A percentile compares a stretch with the other conserved stretches of the same genome.
phyloP scores from a whole-genome alignment of 2,888 invertebrate genomes.

The Ophraella communa region DNA sequence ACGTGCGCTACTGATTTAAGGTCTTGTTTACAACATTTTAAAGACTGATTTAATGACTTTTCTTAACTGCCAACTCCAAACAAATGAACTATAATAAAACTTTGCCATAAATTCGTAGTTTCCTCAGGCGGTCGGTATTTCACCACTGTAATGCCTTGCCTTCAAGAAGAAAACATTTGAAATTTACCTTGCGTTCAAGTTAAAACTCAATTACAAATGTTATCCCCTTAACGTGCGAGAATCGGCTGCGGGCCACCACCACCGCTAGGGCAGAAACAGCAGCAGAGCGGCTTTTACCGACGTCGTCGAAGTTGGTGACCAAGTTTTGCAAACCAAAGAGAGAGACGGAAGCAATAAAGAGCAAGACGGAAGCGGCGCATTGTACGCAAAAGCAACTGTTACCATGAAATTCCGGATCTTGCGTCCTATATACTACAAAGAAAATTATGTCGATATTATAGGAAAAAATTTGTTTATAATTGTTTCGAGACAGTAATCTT shows the following conservation, averaged over 20 bases:
- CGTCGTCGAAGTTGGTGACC: neutral
- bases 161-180: no score
- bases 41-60: no score
- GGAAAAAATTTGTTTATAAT: neutral
- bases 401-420: slow-evolving; percentile 1
- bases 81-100: no score
- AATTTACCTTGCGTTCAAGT: neutral
- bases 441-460: neutral
- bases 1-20: no score
- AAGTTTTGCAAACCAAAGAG: slow-evolving; percentile 2
- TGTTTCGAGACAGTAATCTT: no score
- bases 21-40: no score
- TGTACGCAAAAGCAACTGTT: slow-evolving; percentile 25
- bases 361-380: neutral
- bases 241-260: slow-evolving; percentile 4
- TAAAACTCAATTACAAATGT: neutral
- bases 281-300: no score
- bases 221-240: neutral
- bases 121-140: no score
- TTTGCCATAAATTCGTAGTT: no score
- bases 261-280: neutral
- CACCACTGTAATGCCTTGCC: no score
- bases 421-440: neutral
- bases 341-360: neutral
- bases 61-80: no score